Percentiles rank a stretch among this genome's conserved stretches.
Evolutionary conservation across 2,113 vertebrate genomes (phyloP).

Genomic region (Paramormyrops kingsleyae): DNA sequence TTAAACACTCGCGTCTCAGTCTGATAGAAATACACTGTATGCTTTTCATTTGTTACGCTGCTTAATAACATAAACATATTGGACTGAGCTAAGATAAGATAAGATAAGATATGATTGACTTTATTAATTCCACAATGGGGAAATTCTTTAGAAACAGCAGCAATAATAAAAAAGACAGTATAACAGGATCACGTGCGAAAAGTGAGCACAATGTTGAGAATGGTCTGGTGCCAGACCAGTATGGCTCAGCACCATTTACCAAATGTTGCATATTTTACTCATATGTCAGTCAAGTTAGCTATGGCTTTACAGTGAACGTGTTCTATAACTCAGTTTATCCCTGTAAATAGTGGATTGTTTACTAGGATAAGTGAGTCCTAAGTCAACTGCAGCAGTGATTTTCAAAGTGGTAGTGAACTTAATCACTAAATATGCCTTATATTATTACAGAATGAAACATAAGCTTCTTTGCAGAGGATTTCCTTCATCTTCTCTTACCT

Average conservation of each 20-base stretch:
- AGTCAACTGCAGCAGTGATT: neutral
- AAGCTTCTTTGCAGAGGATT: neutral
- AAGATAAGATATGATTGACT: too few relatives aligned
- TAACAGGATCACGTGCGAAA: neutral
- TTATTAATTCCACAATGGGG: too few relatives aligned
- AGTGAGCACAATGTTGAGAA: neutral
- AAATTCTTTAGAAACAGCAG: too few relatives aligned
- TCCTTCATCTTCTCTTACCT: neutral
- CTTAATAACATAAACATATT: neutral
- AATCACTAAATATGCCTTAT: neutral
- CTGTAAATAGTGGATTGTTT: neutral
- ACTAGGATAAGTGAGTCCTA: neutral
- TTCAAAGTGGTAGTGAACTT: neutral
- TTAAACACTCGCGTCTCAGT: neutral
- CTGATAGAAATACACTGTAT: neutral
- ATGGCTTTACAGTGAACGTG: neutral
- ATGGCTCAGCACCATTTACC: neutral
- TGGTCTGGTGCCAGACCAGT: neutral
- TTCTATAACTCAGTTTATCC: neutral
- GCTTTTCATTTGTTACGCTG: neutral
- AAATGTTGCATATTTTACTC: neutral
- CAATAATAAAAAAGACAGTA: too few relatives aligned
- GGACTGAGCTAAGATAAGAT: too few relatives aligned
- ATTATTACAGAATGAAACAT: neutral
- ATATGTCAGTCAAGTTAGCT: neutral